These are phyloP conservation scores for Baccha elongata DNA, from an alignment of 2,888 invertebrate species.

Conservation along the genomic window DNA sequence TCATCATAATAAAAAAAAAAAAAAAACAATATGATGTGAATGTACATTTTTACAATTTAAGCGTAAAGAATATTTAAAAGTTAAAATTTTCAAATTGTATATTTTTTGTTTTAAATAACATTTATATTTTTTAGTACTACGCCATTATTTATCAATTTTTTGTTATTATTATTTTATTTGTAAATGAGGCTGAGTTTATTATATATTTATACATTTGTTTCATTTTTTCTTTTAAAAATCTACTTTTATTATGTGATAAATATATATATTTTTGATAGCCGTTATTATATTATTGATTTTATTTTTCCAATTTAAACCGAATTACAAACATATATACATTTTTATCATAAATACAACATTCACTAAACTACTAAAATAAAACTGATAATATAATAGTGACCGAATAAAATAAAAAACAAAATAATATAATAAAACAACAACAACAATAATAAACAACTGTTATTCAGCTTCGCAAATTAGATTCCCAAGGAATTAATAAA, in stretches of 20 bases:
- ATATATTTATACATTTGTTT: conserved; percentile 65
- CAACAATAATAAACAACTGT: conserved; percentile 46
- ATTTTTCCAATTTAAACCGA: conserved; percentile 37
- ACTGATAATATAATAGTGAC: conserved; percentile 42
- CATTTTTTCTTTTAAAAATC: conserved; percentile 47
- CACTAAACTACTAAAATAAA: conserved; percentile 31
- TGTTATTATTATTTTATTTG: conserved; percentile 62
- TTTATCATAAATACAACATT: conserved; percentile 43
- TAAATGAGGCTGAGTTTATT: conserved; percentile 72
- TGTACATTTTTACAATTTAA: conserved; percentile 60
- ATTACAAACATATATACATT: conserved; percentile 44
- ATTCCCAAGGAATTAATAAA: conserved; percentile 67
- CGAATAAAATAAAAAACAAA: conserved; percentile 38
- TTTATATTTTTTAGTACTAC: conserved; percentile 55
- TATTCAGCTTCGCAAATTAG: conserved; percentile 59
- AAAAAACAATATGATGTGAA: conserved; percentile 33
- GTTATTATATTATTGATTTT: conserved; percentile 52
- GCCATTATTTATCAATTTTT: conserved; percentile 69
- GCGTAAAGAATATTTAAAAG: conserved; percentile 54
- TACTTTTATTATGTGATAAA: conserved; percentile 71
- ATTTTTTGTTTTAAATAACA: conserved; percentile 53
- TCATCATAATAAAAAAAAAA: conserved; percentile 24
- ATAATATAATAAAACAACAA: conserved; percentile 1
- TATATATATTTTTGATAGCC: conserved; percentile 70
- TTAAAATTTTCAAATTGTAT: conserved; percentile 57